Evolutionary conservation across 1,140 invertebrate genomes (phyloP), one percentile per base, ranked within the genome.

Genomic region (Panagrolaimus sp.): DNA sequence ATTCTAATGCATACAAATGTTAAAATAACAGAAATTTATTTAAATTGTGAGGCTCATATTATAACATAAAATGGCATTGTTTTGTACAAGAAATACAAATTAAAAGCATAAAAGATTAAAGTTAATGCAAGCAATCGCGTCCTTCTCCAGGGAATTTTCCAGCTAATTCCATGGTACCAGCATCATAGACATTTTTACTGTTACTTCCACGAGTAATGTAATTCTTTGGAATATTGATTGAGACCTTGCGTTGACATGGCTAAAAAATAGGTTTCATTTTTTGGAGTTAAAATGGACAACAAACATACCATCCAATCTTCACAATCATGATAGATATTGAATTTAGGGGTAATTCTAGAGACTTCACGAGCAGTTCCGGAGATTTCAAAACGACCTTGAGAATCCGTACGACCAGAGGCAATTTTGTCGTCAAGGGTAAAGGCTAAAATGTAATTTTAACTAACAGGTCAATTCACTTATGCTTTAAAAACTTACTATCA

Each of bases 191-290:
- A 2, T 58, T 58, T 21, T 58, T 58, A n/a, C 28, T 58, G n/a
- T 26, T 26, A 32, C 44, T 75, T 46, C 73, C 73, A 44, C 32
- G 48, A 8, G 62, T 46, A 24, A 76, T 68, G 74, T 76, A 76
- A 45, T 63, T 71, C 58, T 76, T 58, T 10, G 73, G 70, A 26
- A 76, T 67, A 63, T 74, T 71, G 69, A 76, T 74, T 21, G 67
- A 76, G 28, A 71, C 63, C 65, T 76, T 76, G 26, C 74, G 45
- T 66, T 76, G 74, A 58, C 74, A 76, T 12, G 74, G 74, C 67
- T 65, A 26, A 9, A 58, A 28, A 21, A 12, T 1, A n/a, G 21
- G 17, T n/a, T 21, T 12, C 17, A 58, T 38, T 38, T 38, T 4
- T 4, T n/a, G 10, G 52, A 26, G 15, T 21, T 58, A 58, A 28